Conservation (phyloP, 2,888 invertebrate genomes). For the Dioctria rufipes region DNA sequence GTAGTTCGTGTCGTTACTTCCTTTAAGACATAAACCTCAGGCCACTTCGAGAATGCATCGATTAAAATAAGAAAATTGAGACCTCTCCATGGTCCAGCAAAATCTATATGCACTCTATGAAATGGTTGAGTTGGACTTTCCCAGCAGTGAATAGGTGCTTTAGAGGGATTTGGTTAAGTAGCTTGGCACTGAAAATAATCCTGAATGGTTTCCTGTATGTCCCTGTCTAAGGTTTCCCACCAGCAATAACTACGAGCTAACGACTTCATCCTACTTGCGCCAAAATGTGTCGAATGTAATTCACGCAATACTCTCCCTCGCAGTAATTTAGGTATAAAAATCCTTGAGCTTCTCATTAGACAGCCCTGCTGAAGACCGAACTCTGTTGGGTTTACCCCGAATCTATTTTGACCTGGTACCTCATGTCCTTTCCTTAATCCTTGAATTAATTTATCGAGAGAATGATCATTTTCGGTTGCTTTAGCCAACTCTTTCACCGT, state of each 20-base stretch:
- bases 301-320: constrained; percentile 44
- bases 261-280: constrained; percentile 57
- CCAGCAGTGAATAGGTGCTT: constrained; percentile 58
- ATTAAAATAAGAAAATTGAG: constrained; percentile 65
- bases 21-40: constrained; percentile 64
- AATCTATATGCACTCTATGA: constrained; percentile 61
- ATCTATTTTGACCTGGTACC: too few relatives aligned
- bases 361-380: too few relatives aligned
- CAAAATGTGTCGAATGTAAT: constrained; percentile 59
- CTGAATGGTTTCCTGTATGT: constrained; percentile 60
- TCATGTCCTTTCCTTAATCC: too few relatives aligned
- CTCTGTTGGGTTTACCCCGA: too few relatives aligned
- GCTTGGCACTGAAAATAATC: constrained; percentile 54
- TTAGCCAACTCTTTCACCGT: too few relatives aligned
- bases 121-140: constrained; percentile 58
- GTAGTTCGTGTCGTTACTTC: constrained; percentile 57
- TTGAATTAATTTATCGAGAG: too few relatives aligned
- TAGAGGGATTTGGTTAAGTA: constrained; percentile 52
- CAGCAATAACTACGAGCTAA: constrained; percentile 60
- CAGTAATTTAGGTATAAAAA: constrained; percentile 22
- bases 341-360: constrained; percentile 31
- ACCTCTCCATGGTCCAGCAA: constrained; percentile 56
- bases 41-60: constrained; percentile 70
- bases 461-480: too few relatives aligned
- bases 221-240: constrained; percentile 61